Conservation (phyloP, 2,797 vertebrate species). For the Tangara arthus region DNA sequence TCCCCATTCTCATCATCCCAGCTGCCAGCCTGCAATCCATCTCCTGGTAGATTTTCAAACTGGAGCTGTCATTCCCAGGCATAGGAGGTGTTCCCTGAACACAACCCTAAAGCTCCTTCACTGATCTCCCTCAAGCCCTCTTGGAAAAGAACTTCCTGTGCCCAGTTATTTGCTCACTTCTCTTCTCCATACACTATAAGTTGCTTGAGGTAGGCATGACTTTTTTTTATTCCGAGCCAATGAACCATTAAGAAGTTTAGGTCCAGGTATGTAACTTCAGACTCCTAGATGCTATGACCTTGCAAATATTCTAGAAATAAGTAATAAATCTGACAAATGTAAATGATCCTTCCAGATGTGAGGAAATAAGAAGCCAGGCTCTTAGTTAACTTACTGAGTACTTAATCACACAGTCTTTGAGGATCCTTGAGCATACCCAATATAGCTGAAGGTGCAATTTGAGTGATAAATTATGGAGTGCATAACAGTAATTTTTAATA, state of each 20-base stretch:
- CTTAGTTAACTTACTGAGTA: conserved; percentile 21
- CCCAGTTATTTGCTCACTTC: neutral
- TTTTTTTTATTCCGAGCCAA: neutral
- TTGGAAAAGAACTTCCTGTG: neutral
- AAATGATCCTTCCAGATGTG: conserved; percentile 9
- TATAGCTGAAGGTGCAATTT: conserved; percentile 32
- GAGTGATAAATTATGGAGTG: conserved; percentile 26
- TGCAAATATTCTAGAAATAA: conserved; percentile 22
- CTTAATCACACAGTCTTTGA: conserved; percentile 33
- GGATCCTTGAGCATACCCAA: neutral
- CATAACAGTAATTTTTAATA: conserved; percentile 33
- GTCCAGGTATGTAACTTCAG: neutral
- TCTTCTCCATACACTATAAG: neutral
- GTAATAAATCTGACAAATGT: neutral
- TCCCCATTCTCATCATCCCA: neutral
- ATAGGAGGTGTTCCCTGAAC: neutral
- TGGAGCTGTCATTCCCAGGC: neutral
- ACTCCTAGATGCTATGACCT: neutral
- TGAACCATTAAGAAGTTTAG: neutral
- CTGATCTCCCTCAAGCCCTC: neutral
- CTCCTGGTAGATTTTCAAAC: neutral
- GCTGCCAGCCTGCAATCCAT: neutral
- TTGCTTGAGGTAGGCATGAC: neutral
- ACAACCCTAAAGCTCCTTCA: neutral
- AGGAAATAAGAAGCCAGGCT: conserved; percentile 11